Percentiles rank a stretch among this genome's conserved stretches.
Evolutionary conservation across 2,888 invertebrate species (phyloP).

Genomic region (Ophioninae sp.): DNA sequence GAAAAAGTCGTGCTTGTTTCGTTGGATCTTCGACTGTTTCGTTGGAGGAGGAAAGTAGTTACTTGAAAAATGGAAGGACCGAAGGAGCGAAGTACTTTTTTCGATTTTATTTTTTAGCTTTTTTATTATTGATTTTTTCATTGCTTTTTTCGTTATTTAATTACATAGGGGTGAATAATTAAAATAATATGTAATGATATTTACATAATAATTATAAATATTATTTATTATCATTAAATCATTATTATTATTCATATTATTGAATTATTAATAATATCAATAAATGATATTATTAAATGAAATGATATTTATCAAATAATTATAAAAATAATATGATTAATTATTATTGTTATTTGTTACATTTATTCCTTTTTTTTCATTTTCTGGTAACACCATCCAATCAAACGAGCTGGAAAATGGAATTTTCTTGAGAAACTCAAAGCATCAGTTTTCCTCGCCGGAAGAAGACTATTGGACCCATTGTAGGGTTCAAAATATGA

Average conservation of each 20-base stretch:
- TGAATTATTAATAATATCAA: no score
- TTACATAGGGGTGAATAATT: neutral
- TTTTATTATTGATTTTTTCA: no score
- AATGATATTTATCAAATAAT: no score
- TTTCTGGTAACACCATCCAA: neutral
- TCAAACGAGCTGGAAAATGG: slow-evolving; percentile 63
- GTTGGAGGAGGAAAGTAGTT: neutral
- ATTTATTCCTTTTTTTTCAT: slow-evolving; percentile 34
- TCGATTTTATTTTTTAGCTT: no score
- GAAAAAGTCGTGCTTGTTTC: neutral
- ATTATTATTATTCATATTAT: no score
- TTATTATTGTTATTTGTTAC: slow-evolving; percentile 5
- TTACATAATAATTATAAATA: neutral
- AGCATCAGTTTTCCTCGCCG: slow-evolving; percentile 7
- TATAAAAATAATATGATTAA: no score
- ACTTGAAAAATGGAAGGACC: neutral
- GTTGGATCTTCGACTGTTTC: neutral
- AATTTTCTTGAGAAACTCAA: slow-evolving; percentile 23
- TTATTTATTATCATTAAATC: no score
- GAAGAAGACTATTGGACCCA: slow-evolving; percentile 1
- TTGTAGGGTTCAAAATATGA: slow-evolving; percentile 52
- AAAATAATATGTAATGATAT: neutral
- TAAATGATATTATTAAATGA: no score
- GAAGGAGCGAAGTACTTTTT: no score
- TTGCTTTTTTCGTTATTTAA: neutral